Evolutionary conservation across 2,888 invertebrate species (phyloP).

Genomic region (Spicauda simplicius): DNA sequence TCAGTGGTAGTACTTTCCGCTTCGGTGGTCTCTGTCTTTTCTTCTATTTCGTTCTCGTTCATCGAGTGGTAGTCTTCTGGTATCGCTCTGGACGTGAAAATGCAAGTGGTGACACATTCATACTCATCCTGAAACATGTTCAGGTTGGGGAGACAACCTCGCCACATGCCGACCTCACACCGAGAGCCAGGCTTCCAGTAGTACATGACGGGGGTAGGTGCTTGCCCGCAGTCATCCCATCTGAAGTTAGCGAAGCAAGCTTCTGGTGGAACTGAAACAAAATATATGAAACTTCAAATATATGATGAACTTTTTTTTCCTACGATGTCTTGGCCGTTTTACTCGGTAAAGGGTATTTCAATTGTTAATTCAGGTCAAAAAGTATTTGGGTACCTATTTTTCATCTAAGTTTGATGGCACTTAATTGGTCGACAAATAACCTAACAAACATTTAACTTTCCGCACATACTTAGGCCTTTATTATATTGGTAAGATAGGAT

Average conservation of each 20-base stretch:
- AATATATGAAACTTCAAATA: background rate
- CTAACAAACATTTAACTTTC: no score
- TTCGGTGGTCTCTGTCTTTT: slow-evolving; percentile 7
- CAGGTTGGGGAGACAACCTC: slow-evolving; percentile 69
- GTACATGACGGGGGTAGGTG: slow-evolving; percentile 65
- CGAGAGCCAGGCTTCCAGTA: slow-evolving; percentile 74
- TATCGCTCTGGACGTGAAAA: slow-evolving; percentile 56
- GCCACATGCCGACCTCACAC: slow-evolving; percentile 74
- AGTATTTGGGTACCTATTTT: no score
- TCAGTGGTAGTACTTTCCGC: background rate
- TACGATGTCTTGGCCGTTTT: no score
- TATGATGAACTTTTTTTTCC: no score
- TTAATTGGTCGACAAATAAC: no score
- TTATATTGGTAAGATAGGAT: no score
- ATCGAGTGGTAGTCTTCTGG: slow-evolving; percentile 52
- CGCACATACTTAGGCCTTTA: no score
- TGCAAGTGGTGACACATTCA: slow-evolving; percentile 70
- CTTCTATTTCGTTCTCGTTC: slow-evolving; percentile 18
- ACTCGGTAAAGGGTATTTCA: no score
- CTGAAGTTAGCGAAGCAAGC: slow-evolving; percentile 64
- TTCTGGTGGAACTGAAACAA: slow-evolving; percentile 61
- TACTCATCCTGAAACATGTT: slow-evolving; percentile 76
- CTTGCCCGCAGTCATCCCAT: slow-evolving; percentile 68
- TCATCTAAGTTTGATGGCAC: no score
- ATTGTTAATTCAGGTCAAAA: no score